Base-by-base conservation (phyloP, 2,888 invertebrate species). In the Perdita meconis region DNA sequence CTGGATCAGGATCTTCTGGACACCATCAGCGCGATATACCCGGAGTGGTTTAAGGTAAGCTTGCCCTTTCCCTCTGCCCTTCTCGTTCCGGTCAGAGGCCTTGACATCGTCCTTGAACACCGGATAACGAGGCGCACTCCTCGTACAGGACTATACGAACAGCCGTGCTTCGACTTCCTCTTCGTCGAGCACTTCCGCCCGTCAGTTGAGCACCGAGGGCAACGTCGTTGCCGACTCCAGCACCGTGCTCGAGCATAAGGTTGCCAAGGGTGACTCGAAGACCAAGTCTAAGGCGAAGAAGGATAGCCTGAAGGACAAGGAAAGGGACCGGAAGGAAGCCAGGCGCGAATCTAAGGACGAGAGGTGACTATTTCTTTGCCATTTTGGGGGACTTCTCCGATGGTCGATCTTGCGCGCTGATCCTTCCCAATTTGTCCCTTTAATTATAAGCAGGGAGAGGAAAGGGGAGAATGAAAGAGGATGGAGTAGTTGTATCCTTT, bases 1-100 rank as follows among this genome's bases (percentile, higher is more conserved):
- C 95, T 97, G 94, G 97, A 97, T 94, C 96, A 96, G 94, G 97
- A 97, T 94, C 95, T 97, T 91, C 95, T 97, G 93, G 97, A 97
- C 93, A 97, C 97, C 92, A 96, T 98, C 92, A 96, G 97, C 93
- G 96, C 97, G 90, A 97, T 97, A 93, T 97, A 97, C 94, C 97
- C 97, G 88, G 97, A 96, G 95, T 98, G 97, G 97, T 97, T 98
- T 94, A 96, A 96, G 93, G 93, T 93, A 82, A 88, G 85, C 79
- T 72, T 50, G 44, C 19, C 38, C 68, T 56, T 42, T 24, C 34
- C 38, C 44, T 6, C 22, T 61, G 19, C 19, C 68, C 50, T 42
- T 26, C 59, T 40, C 24, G 40, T 26, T 34, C 22, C 47, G 50
- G 65, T 63, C 69, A 61, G 56, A 61, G 67, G 72, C 70, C 69